Evolutionary conservation across 1,140 invertebrate species (phyloP).

Genomic region (Dendrolimus kikuchii): DNA sequence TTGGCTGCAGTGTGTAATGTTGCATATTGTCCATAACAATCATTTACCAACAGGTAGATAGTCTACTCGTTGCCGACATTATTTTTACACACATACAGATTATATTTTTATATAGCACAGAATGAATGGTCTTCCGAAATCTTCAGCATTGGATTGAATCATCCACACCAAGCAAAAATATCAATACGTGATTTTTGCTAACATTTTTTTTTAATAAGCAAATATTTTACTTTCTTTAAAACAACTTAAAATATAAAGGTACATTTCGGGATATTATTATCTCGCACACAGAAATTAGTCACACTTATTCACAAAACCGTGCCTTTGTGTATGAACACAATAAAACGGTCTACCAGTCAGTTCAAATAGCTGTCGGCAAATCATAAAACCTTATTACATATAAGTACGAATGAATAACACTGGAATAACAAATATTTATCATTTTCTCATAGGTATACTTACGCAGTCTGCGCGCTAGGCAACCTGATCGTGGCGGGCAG

Average conservation of each 20-base stretch:
- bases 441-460: conserved; percentile 11
- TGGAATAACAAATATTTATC: conserved; percentile 71
- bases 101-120: too few relatives aligned
- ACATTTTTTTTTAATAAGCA: not conserved
- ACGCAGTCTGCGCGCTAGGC: too few relatives aligned
- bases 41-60: too few relatives aligned
- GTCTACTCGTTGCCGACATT: too few relatives aligned
- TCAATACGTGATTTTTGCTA: too few relatives aligned
- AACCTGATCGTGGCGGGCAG: too few relatives aligned
- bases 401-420: conserved; percentile 62
- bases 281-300: conserved; percentile 46
- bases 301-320: conserved; percentile 41
- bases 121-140: too few relatives aligned
- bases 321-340: conserved; percentile 10
- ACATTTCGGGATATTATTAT: conserved; percentile 44
- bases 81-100: too few relatives aligned
- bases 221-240: conserved; percentile 7
- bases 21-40: too few relatives aligned
- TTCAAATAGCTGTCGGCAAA: conserved; percentile 35
- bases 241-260: conserved; percentile 18
- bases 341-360: conserved; percentile 31
- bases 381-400: conserved; percentile 47
- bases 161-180: too few relatives aligned
- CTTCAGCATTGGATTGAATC: too few relatives aligned
- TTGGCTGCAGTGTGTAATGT: too few relatives aligned